Conservation (phyloP, 2,888 invertebrate species). For the Heliconius erato region DNA sequence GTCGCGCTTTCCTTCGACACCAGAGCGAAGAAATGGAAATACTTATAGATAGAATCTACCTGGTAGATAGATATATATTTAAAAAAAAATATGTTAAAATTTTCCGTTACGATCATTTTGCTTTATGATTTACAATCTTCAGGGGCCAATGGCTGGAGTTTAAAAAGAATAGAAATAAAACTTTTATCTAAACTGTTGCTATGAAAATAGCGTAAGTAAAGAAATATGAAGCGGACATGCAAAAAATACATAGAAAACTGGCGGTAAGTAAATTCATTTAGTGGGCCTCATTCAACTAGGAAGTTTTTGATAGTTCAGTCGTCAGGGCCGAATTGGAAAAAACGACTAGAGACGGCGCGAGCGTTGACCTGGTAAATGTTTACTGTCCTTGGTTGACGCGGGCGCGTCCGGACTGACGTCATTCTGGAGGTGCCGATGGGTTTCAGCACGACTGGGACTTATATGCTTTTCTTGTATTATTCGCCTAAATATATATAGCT, state of each 20-base stretch:
- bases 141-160: slow-evolving; percentile 6
- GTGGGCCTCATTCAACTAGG: slow-evolving; percentile 65
- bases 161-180: slow-evolving; percentile 25
- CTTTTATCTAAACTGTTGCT: slow-evolving; percentile 19
- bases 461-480: not conserved
- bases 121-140: not conserved
- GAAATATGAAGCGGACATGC: slow-evolving; percentile 20
- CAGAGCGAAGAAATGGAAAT: no score
- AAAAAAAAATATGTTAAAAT: not conserved
- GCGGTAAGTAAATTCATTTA: slow-evolving; percentile 52
- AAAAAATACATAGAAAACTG: slow-evolving; percentile 44
- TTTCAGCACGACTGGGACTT: slow-evolving; percentile 63
- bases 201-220: slow-evolving; percentile 34
- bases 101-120: slow-evolving; percentile 8
- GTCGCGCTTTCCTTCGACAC: no score
- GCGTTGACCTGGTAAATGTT: slow-evolving; percentile 84
- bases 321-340: slow-evolving; percentile 72
- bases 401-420: slow-evolving; percentile 75
- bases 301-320: slow-evolving; percentile 70
- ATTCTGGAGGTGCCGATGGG: slow-evolving; percentile 82
- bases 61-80: not conserved
- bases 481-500: not conserved
- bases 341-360: slow-evolving; percentile 76
- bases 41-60: no score
- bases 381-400: slow-evolving; percentile 81